These are phyloP conservation scores for Brachionus plicatilis DNA, from an alignment of 1,140 invertebrate species.

Conservation along the genomic window DNA sequence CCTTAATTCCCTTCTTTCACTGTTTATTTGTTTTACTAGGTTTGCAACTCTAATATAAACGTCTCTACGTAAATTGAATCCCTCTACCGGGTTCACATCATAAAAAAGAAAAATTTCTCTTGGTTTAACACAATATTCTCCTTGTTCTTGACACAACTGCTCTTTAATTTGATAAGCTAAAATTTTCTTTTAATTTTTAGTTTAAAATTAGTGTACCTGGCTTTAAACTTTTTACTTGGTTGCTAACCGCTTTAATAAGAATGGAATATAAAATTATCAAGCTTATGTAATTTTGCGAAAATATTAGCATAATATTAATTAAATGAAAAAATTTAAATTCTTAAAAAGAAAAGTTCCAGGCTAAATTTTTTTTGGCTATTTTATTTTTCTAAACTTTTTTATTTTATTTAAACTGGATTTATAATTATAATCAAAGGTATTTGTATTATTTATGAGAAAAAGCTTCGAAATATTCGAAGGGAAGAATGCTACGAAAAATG, in stretches of 20 bases:
- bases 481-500: neutral
- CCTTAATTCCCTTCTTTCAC: slow-evolving; percentile 51
- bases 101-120: slow-evolving; percentile 67
- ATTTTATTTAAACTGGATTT: neutral
- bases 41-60: slow-evolving; percentile 86
- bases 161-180: neutral
- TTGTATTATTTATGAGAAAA: neutral
- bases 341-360: too few relatives aligned
- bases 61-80: slow-evolving; percentile 90
- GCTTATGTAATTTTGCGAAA: neutral
- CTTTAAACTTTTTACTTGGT: neutral
- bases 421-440: neutral
- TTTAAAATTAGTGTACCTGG: neutral
- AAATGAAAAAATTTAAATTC: neutral
- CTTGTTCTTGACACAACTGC: neutral
- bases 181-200: neutral
- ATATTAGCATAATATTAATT: neutral
- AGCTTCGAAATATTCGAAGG: neutral
- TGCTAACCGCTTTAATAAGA: slow-evolving; percentile 17
- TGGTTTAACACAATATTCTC: neutral
- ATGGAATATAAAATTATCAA: neutral
- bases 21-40: slow-evolving; percentile 63
- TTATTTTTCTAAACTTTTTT: neutral
- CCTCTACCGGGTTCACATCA: slow-evolving; percentile 86
- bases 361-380: neutral